Evolutionary conservation across 2,888 invertebrate species (phyloP).

Genomic region (Sepioteuthis lessoniana): DNA sequence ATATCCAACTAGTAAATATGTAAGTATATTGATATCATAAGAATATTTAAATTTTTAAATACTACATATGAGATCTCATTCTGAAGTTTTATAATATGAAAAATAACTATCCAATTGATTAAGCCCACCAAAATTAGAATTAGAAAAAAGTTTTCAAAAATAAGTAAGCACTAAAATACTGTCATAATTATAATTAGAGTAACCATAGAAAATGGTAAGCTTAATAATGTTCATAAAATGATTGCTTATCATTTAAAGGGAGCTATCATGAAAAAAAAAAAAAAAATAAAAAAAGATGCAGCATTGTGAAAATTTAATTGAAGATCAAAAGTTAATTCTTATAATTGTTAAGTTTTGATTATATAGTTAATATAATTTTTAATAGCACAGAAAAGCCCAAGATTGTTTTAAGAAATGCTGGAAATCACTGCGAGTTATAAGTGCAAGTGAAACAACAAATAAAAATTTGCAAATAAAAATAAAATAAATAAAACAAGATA

Average conservation of each 20-base stretch:
- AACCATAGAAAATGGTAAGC: not conserved
- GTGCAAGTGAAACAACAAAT: not conserved
- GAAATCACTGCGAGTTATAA: not conserved
- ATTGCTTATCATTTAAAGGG: not conserved
- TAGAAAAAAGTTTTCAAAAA: not conserved
- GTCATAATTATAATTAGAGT: too few species aligned
- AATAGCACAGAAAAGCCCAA: not conserved
- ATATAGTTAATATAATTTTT: not conserved
- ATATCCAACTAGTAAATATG: too few species aligned
- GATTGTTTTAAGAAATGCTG: not conserved
- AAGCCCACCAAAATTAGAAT: not conserved
- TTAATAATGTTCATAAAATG: not conserved
- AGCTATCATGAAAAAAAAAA: not conserved
- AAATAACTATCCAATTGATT: not conserved
- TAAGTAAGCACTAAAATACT: not conserved
- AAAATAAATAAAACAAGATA: not conserved
- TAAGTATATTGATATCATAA: too few species aligned
- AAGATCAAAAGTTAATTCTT: not conserved
- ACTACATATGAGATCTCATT: not conserved
- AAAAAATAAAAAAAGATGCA: too few species aligned
- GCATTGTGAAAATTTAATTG: not conserved
- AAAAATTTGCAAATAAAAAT: not conserved
- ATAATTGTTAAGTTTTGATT: not conserved
- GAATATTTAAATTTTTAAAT: too few species aligned
- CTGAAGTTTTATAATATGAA: not conserved